Evolutionary conservation across 2,797 vertebrate species (phyloP), one percentile per base, ranked within the genome.

Genomic region (Cuniculus paca): DNA sequence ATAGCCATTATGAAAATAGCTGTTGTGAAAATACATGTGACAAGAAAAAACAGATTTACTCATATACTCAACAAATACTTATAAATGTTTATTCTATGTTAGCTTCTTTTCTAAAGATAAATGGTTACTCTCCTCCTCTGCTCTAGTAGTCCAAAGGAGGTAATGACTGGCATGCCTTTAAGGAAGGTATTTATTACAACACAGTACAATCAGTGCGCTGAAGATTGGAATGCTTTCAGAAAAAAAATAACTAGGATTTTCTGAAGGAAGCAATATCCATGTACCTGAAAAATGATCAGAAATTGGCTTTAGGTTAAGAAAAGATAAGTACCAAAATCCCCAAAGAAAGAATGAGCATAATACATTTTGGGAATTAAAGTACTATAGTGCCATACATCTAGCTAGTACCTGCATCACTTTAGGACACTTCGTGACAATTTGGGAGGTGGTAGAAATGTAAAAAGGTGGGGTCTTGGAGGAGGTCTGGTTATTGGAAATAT

Each of bases 111-210:
- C 28, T 74, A 56, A 60, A n/a, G 31, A n/a, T 74, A 14, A 54
- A 83, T 58, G 3, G 2, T 10, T 31, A 22, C 34, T n/a, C 6
- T 5, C 16, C 65, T 11, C 72, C 39, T 50, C 26, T 75, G 31
- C 0, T 28, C 16, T 89, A 52, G n/a, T 12, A 65, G 34, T 78
- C 6, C 5, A n/a, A 6, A 56, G 12, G 20, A 87, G 19, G 1
- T 2, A 1, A n/a, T 8, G 1, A 0, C 1, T 22, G 28, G 9
- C 0, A 0, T 42, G 26, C 2, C 56, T 24, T 60, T 78, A 54
- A 50, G 48, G 36, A 86, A 48, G 60, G 5, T 61, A 6, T n/a
- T 75, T 13, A 34, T 72, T 54, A 50, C 13, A 39, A 60, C 1
- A 42, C 10, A n/a, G 0, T 31, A 5, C 58, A 28, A 48, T 28